Evolutionary conservation across 2,797 vertebrate species (phyloP).

Genomic region (Muscicapa comitata): DNA sequence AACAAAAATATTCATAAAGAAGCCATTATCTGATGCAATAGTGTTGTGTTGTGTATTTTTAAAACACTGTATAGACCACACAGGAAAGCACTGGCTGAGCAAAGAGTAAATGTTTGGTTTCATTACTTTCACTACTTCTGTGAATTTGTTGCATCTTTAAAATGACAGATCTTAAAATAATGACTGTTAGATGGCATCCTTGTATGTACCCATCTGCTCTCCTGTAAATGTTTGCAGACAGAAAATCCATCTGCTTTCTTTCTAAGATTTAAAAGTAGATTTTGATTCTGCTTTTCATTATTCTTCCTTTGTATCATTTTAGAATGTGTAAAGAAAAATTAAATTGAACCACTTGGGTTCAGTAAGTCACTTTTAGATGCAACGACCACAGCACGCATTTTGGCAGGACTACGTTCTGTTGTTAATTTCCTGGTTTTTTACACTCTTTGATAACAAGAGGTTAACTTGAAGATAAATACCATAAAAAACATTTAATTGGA

Average conservation of each 20-base stretch:
- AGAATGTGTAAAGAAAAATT: neutral
- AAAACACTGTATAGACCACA: neutral
- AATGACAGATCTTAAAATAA: neutral
- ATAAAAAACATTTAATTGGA: neutral
- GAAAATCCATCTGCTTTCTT: neutral
- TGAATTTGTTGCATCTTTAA: neutral
- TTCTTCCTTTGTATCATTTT: neutral
- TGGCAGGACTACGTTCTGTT: neutral
- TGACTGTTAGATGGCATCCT: neutral
- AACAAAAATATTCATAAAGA: neutral
- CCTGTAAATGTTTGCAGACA: neutral
- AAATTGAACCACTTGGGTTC: neutral
- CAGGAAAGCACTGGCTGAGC: neutral
- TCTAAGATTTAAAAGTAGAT: neutral
- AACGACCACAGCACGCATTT: rapidly evolving
- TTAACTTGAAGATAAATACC: neutral
- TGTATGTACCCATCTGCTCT: neutral
- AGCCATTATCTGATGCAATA: neutral
- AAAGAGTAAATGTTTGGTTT: neutral
- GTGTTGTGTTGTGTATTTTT: neutral
- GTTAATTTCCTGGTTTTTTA: neutral
- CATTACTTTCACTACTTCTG: neutral
- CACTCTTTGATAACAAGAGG: neutral
- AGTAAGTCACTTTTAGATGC: neutral
- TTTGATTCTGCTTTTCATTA: conserved; percentile 7